phyloP scores from a whole-genome alignment of 2,888 invertebrate species.

The Sesamia inferens region DNA sequence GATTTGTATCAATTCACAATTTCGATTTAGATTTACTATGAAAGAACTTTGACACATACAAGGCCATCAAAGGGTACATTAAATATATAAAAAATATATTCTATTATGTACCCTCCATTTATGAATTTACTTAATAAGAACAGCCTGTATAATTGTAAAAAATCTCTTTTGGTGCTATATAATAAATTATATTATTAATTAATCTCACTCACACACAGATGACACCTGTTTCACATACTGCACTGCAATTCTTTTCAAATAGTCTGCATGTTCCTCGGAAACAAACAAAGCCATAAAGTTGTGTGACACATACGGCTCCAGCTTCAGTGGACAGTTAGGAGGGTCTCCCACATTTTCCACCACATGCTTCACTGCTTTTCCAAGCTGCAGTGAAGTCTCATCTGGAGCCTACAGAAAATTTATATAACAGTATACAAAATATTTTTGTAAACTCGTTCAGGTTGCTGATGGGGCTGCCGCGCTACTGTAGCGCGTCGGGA shows the following conservation, averaged over 20 bases:
- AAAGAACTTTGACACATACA: neutral
- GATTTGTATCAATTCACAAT: neutral
- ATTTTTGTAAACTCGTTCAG: no score
- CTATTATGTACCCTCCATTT: neutral
- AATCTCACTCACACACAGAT: slow-evolving; percentile 91
- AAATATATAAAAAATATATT: no score
- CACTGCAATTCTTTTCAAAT: slow-evolving; percentile 94
- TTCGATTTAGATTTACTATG: neutral
- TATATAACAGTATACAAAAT: neutral
- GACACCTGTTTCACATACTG: slow-evolving; percentile 95
- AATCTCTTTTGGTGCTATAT: neutral
- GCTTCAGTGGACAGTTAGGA: slow-evolving; percentile 91
- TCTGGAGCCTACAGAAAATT: slow-evolving; percentile 91
- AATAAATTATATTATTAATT: neutral
- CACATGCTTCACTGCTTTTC: slow-evolving; percentile 93
- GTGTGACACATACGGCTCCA: slow-evolving; percentile 95
- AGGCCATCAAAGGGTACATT: neutral
- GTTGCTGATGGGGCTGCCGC: no score
- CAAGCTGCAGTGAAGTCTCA: slow-evolving; percentile 92
- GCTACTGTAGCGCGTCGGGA: no score
- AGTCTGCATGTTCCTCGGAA: slow-evolving; percentile 94
- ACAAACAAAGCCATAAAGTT: slow-evolving; percentile 98
- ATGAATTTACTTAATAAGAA: neutral
- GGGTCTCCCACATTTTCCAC: slow-evolving; percentile 92
- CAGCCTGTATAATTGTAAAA: slow-evolving; percentile 1